These are phyloP conservation scores for Sthenelais limicola DNA, from an alignment of 2,888 invertebrate genomes.

Conservation along the genomic window DNA sequence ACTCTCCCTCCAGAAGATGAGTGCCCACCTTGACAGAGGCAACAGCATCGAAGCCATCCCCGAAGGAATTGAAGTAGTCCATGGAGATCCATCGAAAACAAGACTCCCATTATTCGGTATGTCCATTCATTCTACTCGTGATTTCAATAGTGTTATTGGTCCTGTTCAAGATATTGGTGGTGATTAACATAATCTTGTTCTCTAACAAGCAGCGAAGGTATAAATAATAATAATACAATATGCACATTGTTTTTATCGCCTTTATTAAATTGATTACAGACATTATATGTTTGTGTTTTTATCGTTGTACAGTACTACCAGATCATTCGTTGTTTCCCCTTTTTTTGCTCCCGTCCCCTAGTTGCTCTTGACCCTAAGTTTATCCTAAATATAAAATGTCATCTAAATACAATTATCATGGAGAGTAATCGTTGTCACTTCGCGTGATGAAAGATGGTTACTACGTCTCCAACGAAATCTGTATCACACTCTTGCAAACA, in stretches of 20 bases:
- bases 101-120: slow-evolving; percentile 70
- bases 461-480: too few species aligned
- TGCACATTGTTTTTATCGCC: too few species aligned
- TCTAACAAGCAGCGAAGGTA: not conserved
- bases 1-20: not conserved
- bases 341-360: too few species aligned
- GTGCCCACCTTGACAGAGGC: slow-evolving; percentile 29
- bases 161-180: not conserved
- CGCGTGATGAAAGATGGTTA: too few species aligned
- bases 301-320: not conserved
- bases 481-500: too few species aligned
- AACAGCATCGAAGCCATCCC: slow-evolving; percentile 61
- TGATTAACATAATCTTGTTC: not conserved
- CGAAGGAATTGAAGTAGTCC: slow-evolving; percentile 66
- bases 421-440: too few species aligned
- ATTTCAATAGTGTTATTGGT: not conserved
- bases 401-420: too few species aligned
- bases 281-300: too few species aligned
- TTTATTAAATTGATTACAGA: too few species aligned
- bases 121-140: slow-evolving; percentile 43
- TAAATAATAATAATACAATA: not conserved
- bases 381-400: too few species aligned
- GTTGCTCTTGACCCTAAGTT: too few species aligned
- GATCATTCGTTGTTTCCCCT: too few species aligned
- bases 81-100: slow-evolving; percentile 65